A percentile compares a stretch with the other conserved stretches of the same genome.
Evolutionary conservation across 2,113 vertebrate genomes (phyloP).

Genomic region (Passer montanus): DNA sequence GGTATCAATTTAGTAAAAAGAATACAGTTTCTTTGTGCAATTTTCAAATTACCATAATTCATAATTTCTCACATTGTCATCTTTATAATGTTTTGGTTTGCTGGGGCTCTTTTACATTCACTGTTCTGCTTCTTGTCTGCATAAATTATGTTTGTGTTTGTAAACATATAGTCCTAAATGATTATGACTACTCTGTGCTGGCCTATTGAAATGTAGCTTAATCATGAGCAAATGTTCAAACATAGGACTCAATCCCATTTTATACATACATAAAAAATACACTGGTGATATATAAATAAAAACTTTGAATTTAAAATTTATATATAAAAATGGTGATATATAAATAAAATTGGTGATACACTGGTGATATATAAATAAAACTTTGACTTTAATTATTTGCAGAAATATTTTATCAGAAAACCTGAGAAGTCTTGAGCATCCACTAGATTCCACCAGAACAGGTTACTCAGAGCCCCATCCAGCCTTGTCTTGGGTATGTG

Average conservation of each 20-base stretch:
- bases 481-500: rapidly evolving
- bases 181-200: neutral
- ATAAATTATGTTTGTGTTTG: neutral
- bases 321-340: neutral
- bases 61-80: neutral
- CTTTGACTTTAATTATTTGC: neutral
- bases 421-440: neutral
- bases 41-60: neutral
- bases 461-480: neutral
- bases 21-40: neutral
- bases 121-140: neutral
- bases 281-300: neutral
- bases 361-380: neutral
- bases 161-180: neutral
- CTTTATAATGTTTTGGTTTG: neutral
- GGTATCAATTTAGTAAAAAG: neutral
- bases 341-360: neutral
- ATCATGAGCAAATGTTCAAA: neutral
- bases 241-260: neutral
- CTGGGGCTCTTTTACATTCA: neutral
- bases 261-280: neutral
- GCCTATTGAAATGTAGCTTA: neutral
- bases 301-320: neutral
- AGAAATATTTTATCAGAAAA: neutral
- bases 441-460: neutral